Conservation (phyloP, 2,113 vertebrate species). For the Bubalus kerabau region DNA sequence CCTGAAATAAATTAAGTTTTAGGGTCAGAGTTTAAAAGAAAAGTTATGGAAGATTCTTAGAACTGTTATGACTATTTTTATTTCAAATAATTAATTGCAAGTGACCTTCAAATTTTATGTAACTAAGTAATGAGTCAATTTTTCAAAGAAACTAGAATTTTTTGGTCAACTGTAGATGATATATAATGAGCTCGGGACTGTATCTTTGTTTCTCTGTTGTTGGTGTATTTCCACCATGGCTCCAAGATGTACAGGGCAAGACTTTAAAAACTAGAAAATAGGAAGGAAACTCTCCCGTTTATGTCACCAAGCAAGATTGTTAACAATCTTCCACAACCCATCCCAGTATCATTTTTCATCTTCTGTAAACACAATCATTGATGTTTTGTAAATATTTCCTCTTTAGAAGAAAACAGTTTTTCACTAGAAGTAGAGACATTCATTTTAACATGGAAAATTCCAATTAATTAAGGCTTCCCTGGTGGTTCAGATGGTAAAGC, state of each 20-base stretch:
- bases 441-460: not conserved
- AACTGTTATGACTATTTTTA: not conserved
- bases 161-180: not conserved
- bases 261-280: slow-evolving; percentile 31
- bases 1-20: not conserved
- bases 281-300: not conserved
- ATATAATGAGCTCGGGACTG: not conserved
- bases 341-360: not conserved
- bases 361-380: not conserved
- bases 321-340: not conserved
- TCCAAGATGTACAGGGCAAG: not conserved
- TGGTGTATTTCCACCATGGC: not conserved
- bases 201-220: not conserved
- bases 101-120: not conserved
- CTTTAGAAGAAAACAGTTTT: slow-evolving; percentile 10
- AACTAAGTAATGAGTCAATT: not conserved
- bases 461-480: not conserved
- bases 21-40: not conserved
- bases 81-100: not conserved
- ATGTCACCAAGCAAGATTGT: not conserved
- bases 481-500: not conserved
- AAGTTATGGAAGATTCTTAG: not conserved
- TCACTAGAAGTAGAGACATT: not conserved
- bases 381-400: not conserved
- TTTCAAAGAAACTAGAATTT: not conserved